Base-by-base conservation (phyloP, 2,113 vertebrate species). In the Actenoides hombroni region DNA sequence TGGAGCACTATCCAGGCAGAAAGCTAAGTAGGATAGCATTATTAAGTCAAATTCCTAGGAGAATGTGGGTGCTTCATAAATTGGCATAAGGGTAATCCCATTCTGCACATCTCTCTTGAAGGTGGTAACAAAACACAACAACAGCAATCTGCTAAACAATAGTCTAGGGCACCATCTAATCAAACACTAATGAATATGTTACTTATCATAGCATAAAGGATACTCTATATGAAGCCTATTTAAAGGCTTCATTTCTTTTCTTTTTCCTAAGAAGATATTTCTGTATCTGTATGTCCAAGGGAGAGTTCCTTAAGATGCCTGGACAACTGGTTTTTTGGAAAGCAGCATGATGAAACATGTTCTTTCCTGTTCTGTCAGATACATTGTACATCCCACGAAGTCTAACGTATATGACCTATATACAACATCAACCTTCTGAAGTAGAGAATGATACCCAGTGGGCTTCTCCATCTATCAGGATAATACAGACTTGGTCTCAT, bases 91-190 rank as follows among this genome's bases (percentile, higher is more conserved):
- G 28, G 35, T 81, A 95, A 83, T 91, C 53, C 54, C 33, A 84
- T 94, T 94, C 75, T 59, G 31, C 42, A 96, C 69, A 93, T 86
- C 49, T 91, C 39, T 90, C 88, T 83, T 37, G 8, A 94, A 92
- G 29, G 51, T 83, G 53, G 13, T 68, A 82, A 93, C 83, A 83
- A 87, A 94, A 90, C 35, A 70, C 37, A 88, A 26, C 40, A 80
- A 26, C n/a, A 92, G 35, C 31, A 91, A 80, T 84, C 75, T 89
- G 40, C 51, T 95, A 87, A 95, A 80, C 51, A 85, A 65, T 70
- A 83, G 61, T 92, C 75, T 63, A 71, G 85, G 57, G 31, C 33
- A 82, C 39, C 28, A 76, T 88, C 67, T 93, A 86, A 69, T 84
- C 29, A 71, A 91, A 71, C 26, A 42, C 20, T 82, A 86, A 95